These are phyloP conservation scores for Platalea minor DNA, from an alignment of 2,797 vertebrate species.

Conservation along the genomic window DNA sequence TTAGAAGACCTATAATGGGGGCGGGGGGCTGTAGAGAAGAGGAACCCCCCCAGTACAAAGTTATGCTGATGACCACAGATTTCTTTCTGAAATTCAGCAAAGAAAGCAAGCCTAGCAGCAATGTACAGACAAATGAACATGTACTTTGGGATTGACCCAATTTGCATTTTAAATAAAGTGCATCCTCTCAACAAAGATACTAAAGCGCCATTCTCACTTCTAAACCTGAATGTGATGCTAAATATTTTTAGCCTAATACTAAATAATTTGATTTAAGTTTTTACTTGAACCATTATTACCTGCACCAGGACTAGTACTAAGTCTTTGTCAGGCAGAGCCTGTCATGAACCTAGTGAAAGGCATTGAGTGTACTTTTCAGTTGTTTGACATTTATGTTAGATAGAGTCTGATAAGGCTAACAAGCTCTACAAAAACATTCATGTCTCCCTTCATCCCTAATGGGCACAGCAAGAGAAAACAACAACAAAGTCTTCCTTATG, in stretches of 20 bases:
- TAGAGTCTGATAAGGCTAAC: neutral
- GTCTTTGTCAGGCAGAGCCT: neutral
- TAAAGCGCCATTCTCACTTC: neutral
- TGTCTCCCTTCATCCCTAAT: neutral
- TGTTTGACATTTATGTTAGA: neutral
- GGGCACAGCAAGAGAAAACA: neutral
- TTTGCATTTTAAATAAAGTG: slow-evolving; percentile 27
- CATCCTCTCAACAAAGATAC: neutral
- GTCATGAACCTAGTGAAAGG: neutral
- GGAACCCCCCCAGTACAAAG: neutral
- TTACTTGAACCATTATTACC: neutral
- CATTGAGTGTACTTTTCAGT: neutral
- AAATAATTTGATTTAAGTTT: neutral
- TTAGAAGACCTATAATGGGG: neutral
- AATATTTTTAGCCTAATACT: neutral
- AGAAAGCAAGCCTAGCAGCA: neutral
- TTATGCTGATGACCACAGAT: neutral
- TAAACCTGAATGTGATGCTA: neutral
- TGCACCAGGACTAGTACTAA: neutral
- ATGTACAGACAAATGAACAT: neutral
- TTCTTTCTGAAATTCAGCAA: neutral
- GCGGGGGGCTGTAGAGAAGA: neutral
- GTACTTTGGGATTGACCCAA: neutral
- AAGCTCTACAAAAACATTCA: neutral
- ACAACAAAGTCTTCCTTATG: neutral